Base-by-base conservation (phyloP, 2,888 invertebrate species). In the Allygus modestus region DNA sequence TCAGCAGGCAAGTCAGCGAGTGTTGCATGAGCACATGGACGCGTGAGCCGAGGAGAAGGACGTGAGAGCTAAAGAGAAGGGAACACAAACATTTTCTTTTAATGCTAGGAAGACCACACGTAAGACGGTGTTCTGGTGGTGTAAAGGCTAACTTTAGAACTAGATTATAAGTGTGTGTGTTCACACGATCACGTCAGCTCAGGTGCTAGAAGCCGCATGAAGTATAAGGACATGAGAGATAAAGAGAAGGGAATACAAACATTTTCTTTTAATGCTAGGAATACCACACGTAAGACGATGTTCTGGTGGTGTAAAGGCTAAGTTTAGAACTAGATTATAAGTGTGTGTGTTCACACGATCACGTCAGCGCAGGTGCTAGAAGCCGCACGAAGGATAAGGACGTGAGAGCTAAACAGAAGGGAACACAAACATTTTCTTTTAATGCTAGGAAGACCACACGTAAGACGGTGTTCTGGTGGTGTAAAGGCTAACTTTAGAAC, bases 111-210 rank as follows among this genome's bases (percentile, higher is more conserved):
- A 12, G 12, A 65, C 65, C 31, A 28, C 65, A 65, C 58, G 65
- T 31, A 26, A 65, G 65, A 15, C 26, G 12, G 17, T 37, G 37
- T 37, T 7, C 37, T 11, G 46, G 46, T 46, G 46, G 9, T 37
- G 46, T 17, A 46, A 23, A 54, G 51, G 54, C 23, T 11, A 15
- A 28, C 31, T 31, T 28, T 15, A 4, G 65, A 65, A 17, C 65
- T 65, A 23, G 28, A 65, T 31, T 65, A 31, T 15, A 31, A 65
- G 65, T 65, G 65, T 65, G 26, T 58, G 58, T 65, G 26, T 58
- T 11, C 17, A 65, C 65, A 17, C 28, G 54, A 20, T 23, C 20
- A 23, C 54, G 54, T 23, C 54, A 20, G 20, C 46, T 23, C 20
- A 54, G 54, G 46, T 46, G 46, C 37, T 37, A 37, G 5, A 37